A percentile compares a stretch with the other conserved stretches of the same genome.
Evolutionary conservation across 2,113 vertebrate species (phyloP).

Genomic region (Ochotona curzoniae): DNA sequence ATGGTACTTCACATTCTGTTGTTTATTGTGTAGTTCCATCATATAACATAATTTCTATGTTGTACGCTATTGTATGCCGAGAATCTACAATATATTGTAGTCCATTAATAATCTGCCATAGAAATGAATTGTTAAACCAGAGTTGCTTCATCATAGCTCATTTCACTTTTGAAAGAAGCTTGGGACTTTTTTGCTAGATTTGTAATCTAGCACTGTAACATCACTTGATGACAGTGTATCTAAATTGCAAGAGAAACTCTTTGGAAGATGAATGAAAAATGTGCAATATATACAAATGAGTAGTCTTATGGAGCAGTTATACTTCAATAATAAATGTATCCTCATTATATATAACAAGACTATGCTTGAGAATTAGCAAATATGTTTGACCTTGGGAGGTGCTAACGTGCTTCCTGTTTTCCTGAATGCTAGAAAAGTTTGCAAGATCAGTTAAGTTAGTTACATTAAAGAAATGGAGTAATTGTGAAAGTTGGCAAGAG

Average conservation of each 20-base stretch:
- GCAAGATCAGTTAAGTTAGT: conserved; percentile 45
- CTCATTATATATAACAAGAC: neutral
- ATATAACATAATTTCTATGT: conserved; percentile 26
- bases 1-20: neutral
- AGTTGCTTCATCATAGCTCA: conserved; percentile 19
- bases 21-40: neutral
- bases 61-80: neutral
- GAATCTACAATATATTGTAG: neutral
- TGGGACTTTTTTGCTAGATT: neutral
- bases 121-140: conserved; percentile 17
- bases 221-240: neutral
- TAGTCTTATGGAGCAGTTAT: neutral
- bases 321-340: conserved; percentile 61
- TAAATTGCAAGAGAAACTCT: conserved; percentile 57
- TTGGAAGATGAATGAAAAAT: neutral
- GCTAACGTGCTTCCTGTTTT: conserved; percentile 70
- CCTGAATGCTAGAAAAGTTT: conserved; percentile 60
- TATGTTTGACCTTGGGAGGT: conserved; percentile 67
- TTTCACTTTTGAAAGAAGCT: neutral
- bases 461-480: conserved; percentile 61
- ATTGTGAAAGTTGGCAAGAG: conserved; percentile 68
- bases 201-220: neutral
- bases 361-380: conserved; percentile 45
- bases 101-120: neutral
- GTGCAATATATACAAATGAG: neutral